phyloP scores from a whole-genome alignment of 2,888 invertebrate species.

The Dorcus hopei region DNA sequence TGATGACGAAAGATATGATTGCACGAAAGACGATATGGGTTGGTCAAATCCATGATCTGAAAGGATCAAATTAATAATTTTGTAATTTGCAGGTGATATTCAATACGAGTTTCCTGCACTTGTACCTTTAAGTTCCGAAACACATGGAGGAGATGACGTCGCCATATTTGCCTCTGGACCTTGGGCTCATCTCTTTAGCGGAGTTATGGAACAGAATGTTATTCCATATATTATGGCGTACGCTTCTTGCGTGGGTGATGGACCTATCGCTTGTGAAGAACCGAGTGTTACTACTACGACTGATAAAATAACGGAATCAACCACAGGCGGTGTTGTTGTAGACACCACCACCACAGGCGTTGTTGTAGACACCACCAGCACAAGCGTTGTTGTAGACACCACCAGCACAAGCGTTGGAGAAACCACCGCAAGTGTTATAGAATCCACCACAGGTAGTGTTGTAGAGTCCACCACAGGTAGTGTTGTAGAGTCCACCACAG shows the following conservation, averaged over 20 bases:
- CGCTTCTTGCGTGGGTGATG: conserved; percentile 70
- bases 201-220: conserved; percentile 74
- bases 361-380: too few species aligned
- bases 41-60: conserved; percentile 37
- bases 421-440: too few species aligned
- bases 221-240: conserved; percentile 74
- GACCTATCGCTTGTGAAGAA: conserved; percentile 44
- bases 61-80: conserved; percentile 13
- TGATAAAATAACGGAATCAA: too few species aligned
- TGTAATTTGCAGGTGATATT: too few species aligned
- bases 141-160: conserved; percentile 75
- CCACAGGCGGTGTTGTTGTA: too few species aligned
- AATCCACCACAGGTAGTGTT: too few species aligned
- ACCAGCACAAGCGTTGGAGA: too few species aligned
- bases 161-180: conserved; percentile 76
- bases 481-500: too few species aligned
- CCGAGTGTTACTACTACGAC: too few species aligned
- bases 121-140: conserved; percentile 61
- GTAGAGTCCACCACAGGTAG: too few species aligned
- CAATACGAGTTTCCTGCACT: conserved; percentile 50
- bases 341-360: too few species aligned
- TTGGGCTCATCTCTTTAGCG: conserved; percentile 76
- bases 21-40: conserved; percentile 51
- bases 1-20: conserved; percentile 49
- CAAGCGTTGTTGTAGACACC: too few species aligned